Evolutionary conservation across 2,113 vertebrate species (phyloP).

Genomic region (Pheucticus melanocephalus): DNA sequence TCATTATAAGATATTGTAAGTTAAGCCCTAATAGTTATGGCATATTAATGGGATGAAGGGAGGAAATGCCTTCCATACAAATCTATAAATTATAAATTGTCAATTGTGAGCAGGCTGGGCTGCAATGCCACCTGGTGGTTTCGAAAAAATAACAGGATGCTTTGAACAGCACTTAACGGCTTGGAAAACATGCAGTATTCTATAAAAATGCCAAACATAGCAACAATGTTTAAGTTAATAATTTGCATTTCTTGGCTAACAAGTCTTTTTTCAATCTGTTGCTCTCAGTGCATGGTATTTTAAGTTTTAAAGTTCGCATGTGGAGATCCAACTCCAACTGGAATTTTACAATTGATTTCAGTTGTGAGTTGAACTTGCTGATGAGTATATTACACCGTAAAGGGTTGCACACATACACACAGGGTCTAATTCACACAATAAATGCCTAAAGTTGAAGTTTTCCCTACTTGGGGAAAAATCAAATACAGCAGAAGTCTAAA

Average conservation of each 20-base stretch:
- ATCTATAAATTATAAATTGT: not conserved
- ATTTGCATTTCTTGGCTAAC: not conserved
- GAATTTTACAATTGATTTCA: constrained; percentile 32
- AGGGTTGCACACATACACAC: not conserved
- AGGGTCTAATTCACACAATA: not conserved
- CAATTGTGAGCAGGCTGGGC: constrained; percentile 74
- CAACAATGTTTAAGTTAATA: not conserved
- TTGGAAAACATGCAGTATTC: constrained; percentile 12
- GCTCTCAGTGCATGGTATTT: not conserved
- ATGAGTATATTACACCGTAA: not conserved
- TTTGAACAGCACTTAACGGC: not conserved
- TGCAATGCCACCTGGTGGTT: constrained; percentile 94
- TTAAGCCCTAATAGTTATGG: not conserved
- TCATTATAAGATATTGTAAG: not conserved
- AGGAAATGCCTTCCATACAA: not conserved
- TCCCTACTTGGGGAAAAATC: constrained; percentile 45
- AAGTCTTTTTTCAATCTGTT: not conserved
- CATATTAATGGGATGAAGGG: not conserved
- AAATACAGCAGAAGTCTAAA: constrained; percentile 58
- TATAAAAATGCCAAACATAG: not conserved
- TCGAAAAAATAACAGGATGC: constrained; percentile 5
- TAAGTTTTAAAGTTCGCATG: not conserved
- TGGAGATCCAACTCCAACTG: not conserved
- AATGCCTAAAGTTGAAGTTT: constrained; percentile 17
- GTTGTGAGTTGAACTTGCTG: constrained; percentile 20